phyloP scores from a whole-genome alignment of 2,113 vertebrate genomes.

The Caloenas nicobarica region DNA sequence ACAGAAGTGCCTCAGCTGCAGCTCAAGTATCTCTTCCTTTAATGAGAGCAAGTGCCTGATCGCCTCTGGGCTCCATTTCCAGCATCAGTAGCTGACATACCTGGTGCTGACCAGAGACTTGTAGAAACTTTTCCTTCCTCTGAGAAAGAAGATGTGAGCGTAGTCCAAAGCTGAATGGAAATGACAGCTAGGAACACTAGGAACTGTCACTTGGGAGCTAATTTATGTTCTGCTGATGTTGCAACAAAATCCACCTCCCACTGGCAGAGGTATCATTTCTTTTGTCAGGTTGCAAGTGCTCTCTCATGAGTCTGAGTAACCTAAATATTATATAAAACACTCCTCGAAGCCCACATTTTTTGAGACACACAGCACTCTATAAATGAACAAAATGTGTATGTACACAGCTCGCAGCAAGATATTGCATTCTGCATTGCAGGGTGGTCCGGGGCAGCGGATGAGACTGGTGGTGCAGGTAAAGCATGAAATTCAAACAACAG shows the following conservation, averaged over 20 bases:
- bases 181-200: not conserved
- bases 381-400: not conserved
- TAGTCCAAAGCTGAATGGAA: not conserved
- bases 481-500: not conserved
- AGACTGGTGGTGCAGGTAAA: not conserved
- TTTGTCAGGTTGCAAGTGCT: constrained; percentile 11
- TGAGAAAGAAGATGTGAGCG: not conserved
- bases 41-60: not conserved
- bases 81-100: not conserved
- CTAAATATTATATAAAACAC: constrained; percentile 20
- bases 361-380: not conserved
- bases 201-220: constrained; percentile 21
- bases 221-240: constrained; percentile 55
- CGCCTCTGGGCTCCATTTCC: not conserved
- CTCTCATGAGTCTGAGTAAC: not conserved
- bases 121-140: not conserved
- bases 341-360: not conserved
- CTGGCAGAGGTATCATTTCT: not conserved
- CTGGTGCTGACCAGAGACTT: not conserved
- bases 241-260: not conserved
- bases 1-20: not conserved
- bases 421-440: not conserved
- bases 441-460: not conserved
- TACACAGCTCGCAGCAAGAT: not conserved
- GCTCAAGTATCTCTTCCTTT: not conserved